A percentile compares a stretch with the other conserved stretches of the same genome.
Conservation (phyloP, 2,113 vertebrate genomes). For the Osmerus eperlanus region DNA sequence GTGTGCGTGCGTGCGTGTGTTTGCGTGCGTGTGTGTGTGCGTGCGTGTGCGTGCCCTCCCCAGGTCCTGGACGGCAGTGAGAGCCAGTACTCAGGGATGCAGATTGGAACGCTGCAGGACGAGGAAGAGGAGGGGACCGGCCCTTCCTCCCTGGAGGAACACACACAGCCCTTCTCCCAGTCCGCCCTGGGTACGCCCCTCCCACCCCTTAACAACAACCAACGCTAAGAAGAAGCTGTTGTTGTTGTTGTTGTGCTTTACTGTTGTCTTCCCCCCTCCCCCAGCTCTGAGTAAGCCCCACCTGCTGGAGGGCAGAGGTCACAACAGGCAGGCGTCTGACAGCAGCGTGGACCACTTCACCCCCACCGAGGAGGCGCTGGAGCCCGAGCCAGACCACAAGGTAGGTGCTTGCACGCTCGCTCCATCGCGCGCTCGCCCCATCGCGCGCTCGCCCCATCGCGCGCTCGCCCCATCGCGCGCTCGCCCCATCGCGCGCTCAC, state of each 20-base stretch:
- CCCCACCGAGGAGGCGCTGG: constrained; percentile 81
- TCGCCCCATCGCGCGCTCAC: not conserved
- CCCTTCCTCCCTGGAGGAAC: constrained; percentile 60
- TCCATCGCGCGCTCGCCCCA: not conserved
- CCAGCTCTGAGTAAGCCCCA: constrained; percentile 86
- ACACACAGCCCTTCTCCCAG: constrained; percentile 73
- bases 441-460: not conserved
- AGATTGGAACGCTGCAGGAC: constrained; percentile 84
- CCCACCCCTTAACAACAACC: not conserved
- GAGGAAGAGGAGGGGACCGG: constrained; percentile 83
- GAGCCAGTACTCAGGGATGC: constrained; percentile 87
- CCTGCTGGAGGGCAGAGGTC: constrained; percentile 77
- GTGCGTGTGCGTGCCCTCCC: not conserved
- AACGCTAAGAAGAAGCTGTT: not conserved
- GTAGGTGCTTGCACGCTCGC: constrained; percentile 51
- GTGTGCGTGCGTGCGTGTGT: not conserved
- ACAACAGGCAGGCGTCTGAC: constrained; percentile 88
- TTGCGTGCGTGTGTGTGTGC: not conserved
- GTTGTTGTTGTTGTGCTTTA: not conserved
- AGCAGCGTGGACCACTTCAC: constrained; percentile 83
- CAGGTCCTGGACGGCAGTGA: constrained; percentile 91
- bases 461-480: not conserved
- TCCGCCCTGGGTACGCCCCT: constrained; percentile 78
- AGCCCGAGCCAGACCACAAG: constrained; percentile 85
- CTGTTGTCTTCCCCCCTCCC: not conserved